Evolutionary conservation across 2,888 invertebrate genomes (phyloP).

Genomic region (Anticlea derivata): DNA sequence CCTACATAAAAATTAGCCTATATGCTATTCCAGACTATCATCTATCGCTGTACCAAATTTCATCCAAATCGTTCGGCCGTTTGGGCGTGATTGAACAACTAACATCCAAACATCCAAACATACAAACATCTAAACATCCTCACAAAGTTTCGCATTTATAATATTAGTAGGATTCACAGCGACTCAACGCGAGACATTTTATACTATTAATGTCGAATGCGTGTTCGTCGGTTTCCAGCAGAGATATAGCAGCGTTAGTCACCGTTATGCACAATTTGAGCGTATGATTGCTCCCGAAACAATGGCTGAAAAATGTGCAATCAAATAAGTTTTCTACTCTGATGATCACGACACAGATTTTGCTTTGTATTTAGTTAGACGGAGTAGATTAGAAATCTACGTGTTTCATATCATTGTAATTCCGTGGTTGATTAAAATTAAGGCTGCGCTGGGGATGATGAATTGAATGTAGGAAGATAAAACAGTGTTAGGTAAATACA

Average conservation of each 20-base stretch:
- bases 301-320: slow-evolving; percentile 48
- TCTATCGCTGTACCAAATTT: no score
- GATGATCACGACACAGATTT: slow-evolving; percentile 25
- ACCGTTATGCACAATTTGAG: slow-evolving; percentile 57
- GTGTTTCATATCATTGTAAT: neutral
- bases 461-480: no score
- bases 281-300: slow-evolving; percentile 53
- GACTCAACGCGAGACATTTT: slow-evolving; percentile 18
- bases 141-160: no score
- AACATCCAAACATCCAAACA: no score
- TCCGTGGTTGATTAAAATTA: no score
- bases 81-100: no score
- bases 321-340: slow-evolving; percentile 29
- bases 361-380: slow-evolving; percentile 8
- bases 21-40: no score
- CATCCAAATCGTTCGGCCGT: no score
- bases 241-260: slow-evolving; percentile 28
- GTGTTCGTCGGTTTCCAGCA: slow-evolving; percentile 24
- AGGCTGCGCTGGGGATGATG: neutral
- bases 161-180: no score
- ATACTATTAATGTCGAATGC: slow-evolving; percentile 19
- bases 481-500: no score
- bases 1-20: no score
- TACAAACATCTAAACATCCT: no score
- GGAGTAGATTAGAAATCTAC: neutral